Evolutionary conservation across 2,113 vertebrate species (phyloP).

Genomic region (Synchiropus splendidus): DNA sequence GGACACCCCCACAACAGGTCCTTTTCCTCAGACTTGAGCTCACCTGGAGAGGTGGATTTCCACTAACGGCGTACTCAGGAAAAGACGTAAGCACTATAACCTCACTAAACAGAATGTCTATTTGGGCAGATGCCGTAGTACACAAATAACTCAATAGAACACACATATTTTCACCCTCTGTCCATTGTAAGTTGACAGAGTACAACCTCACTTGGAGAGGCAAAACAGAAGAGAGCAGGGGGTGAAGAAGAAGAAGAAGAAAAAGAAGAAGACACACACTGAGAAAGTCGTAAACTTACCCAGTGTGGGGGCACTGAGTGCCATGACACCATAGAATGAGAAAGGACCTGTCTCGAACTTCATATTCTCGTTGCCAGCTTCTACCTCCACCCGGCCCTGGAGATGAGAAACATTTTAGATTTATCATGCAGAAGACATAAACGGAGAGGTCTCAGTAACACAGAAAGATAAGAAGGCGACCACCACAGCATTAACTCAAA

Average conservation of each 20-base stretch:
- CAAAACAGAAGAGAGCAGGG: not conserved
- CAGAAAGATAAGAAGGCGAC: no score
- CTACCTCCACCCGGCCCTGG: slow-evolving; percentile 92
- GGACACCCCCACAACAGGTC: no score
- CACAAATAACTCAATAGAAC: no score
- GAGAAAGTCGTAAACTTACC: slow-evolving; percentile 41
- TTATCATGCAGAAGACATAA: not conserved
- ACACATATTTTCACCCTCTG: no score
- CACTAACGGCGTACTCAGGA: no score
- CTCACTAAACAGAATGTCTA: no score
- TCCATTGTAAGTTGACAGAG: not conserved
- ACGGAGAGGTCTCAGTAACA: no score
- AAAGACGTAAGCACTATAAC: no score
- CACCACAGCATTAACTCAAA: no score
- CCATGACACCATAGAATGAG: slow-evolving; percentile 90
- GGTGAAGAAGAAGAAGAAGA: not conserved
- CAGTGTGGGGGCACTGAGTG: slow-evolving; percentile 55
- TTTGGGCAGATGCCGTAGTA: no score
- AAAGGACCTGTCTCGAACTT: slow-evolving; percentile 94
- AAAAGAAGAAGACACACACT: not conserved
- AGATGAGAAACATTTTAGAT: not conserved
- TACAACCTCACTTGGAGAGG: not conserved
- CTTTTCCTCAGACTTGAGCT: no score
- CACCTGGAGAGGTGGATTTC: no score
- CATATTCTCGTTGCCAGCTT: slow-evolving; percentile 94